These are phyloP conservation scores for Podarcis lilfordi DNA, from an alignment of 2,797 vertebrate species.

Conservation along the genomic window DNA sequence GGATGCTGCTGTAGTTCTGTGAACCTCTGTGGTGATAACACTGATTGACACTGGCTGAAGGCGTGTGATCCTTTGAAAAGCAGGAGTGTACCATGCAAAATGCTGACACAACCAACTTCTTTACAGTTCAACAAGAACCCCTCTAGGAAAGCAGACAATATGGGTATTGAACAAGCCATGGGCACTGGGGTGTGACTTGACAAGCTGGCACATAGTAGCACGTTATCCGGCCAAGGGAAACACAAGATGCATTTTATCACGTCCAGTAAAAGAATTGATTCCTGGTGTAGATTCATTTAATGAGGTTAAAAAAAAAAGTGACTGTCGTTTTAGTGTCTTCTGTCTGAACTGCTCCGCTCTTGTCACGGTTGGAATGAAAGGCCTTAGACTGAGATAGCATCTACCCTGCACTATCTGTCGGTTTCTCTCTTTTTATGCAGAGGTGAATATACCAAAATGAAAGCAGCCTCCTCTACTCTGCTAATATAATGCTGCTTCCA, in stretches of 20 bases:
- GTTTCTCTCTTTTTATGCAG: not conserved
- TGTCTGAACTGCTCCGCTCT: slow-evolving; percentile 38
- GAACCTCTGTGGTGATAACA: not conserved
- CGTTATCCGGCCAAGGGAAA: slow-evolving; percentile 38
- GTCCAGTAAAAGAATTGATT: slow-evolving; percentile 39
- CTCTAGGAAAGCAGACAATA: slow-evolving; percentile 38
- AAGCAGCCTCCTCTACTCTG: slow-evolving; percentile 52
- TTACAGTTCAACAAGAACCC: not conserved
- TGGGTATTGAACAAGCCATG: slow-evolving; percentile 32
- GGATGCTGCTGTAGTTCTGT: not conserved
- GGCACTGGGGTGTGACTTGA: not conserved
- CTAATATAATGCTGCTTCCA: slow-evolving; percentile 39
- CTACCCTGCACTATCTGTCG: not conserved
- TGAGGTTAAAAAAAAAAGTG: slow-evolving; percentile 25
- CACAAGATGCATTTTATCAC: slow-evolving; percentile 40
- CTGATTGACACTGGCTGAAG: not conserved
- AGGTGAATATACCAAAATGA: slow-evolving; percentile 31
- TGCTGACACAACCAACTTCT: slow-evolving; percentile 7
- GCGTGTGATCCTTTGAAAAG: not conserved
- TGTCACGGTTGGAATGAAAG: slow-evolving; percentile 32
- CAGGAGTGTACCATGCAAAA: slow-evolving; percentile 4
- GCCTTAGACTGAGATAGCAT: slow-evolving; percentile 24
- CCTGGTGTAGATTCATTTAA: slow-evolving; percentile 24
- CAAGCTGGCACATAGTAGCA: not conserved
- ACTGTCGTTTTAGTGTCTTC: not conserved